A percentile compares a stretch with the other conserved stretches of the same genome.
Evolutionary conservation across 2,113 vertebrate genomes (phyloP).

Genomic region (Xyliphius kryptos): DNA sequence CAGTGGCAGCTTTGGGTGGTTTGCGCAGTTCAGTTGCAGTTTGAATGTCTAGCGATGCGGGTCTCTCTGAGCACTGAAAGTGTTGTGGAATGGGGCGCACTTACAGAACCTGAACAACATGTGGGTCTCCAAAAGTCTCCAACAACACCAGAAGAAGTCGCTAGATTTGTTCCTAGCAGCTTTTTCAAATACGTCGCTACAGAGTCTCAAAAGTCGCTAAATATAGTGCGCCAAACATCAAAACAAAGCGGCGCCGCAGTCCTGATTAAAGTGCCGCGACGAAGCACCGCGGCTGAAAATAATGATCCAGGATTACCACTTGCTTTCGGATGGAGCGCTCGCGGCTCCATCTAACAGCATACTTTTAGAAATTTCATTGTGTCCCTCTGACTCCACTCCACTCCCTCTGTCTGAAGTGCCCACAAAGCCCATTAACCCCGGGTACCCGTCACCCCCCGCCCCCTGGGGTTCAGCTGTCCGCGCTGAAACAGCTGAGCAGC

Average conservation of each 20-base stretch:
- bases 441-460: background rate
- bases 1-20: too few species aligned
- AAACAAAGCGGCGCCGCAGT: background rate
- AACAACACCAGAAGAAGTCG: too few species aligned
- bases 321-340: background rate
- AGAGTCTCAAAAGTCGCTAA: too few species aligned
- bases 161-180: too few species aligned
- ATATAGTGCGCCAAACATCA: background rate
- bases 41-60: too few species aligned
- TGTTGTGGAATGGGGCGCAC: too few species aligned
- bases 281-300: background rate
- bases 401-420: slow-evolving; percentile 21
- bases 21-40: too few species aligned
- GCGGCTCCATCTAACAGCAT: background rate
- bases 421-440: background rate
- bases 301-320: slow-evolving; percentile 8
- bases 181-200: too few species aligned
- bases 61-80: too few species aligned
- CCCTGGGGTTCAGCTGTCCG: slow-evolving; percentile 47
- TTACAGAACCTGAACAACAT: too few species aligned
- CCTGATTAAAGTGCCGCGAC: background rate
- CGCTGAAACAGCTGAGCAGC: slow-evolving; percentile 43
- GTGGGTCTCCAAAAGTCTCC: too few species aligned
- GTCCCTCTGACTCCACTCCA: slow-evolving; percentile 28
- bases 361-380: slow-evolving; percentile 21